A percentile compares a stretch with the other conserved stretches of the same genome.
phyloP scores from a whole-genome alignment of 2,797 vertebrate genomes.

The Aldrovandia affinis region DNA sequence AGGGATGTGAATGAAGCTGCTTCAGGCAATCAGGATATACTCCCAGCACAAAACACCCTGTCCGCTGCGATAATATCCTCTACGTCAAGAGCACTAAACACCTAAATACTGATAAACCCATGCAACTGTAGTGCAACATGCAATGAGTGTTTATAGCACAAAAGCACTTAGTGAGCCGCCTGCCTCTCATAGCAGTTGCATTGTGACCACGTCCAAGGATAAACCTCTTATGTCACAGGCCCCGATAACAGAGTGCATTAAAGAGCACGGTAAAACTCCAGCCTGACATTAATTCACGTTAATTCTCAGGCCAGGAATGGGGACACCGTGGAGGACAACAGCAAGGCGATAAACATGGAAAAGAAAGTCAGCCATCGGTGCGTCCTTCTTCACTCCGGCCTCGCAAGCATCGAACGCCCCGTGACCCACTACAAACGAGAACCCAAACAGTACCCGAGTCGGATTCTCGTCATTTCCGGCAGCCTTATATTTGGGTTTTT shows the following conservation, averaged over 20 bases:
- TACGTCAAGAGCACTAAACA: neutral
- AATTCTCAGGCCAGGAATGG: conserved; percentile 36
- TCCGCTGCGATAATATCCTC: neutral
- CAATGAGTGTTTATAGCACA: conserved; percentile 45
- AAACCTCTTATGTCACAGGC: conserved; percentile 29
- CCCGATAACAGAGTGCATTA: conserved; percentile 37
- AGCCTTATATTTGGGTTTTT: neutral
- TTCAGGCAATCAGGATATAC: neutral
- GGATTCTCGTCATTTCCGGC: neutral
- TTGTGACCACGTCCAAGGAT: conserved; percentile 52
- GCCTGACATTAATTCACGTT: conserved; percentile 38
- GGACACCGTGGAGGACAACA: conserved; percentile 24
- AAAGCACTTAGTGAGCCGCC: conserved; percentile 35
- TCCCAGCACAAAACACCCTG: neutral
- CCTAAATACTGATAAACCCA: neutral
- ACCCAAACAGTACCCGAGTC: neutral
- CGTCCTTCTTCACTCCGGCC: neutral
- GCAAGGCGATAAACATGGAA: conserved; percentile 32
- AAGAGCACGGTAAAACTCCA: conserved; percentile 26
- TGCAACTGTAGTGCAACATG: neutral
- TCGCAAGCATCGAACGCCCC: conserved; percentile 5
- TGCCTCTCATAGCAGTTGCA: conserved; percentile 48
- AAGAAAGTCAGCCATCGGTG: conserved; percentile 19
- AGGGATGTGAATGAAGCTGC: neutral
- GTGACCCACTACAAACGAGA: conserved; percentile 4